These are phyloP conservation scores for Tenthredo scrophulariae DNA, from an alignment of 2,888 invertebrate genomes.

Conservation along the genomic window DNA sequence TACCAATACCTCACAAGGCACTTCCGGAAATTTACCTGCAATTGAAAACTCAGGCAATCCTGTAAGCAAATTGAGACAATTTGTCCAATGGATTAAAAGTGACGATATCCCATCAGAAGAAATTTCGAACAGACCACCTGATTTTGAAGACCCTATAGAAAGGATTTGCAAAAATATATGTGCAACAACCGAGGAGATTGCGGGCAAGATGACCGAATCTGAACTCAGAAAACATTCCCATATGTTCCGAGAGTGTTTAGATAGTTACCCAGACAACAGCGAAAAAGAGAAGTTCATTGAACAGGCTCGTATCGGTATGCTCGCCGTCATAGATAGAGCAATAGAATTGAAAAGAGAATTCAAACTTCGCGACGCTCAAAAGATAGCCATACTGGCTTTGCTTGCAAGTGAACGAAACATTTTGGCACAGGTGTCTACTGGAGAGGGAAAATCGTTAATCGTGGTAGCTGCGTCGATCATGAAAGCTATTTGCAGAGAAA, in stretches of 20 bases:
- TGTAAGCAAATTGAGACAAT: not conserved
- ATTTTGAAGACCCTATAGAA: not conserved
- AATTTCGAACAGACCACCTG: not conserved
- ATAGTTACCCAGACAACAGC: not conserved
- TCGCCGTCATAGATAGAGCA: constrained; percentile 58
- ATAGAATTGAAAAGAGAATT: constrained; percentile 59
- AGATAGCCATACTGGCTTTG: constrained; percentile 64
- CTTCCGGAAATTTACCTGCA: not conserved
- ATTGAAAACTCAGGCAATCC: not conserved
- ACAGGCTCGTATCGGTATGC: not conserved
- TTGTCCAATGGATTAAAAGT: not conserved
- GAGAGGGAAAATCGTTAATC: constrained; percentile 75
- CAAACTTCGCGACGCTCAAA: constrained; percentile 64
- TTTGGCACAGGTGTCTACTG: constrained; percentile 73
- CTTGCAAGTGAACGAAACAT: constrained; percentile 57
- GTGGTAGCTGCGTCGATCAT: constrained; percentile 69
- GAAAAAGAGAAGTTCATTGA: not conserved
- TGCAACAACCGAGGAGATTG: not conserved
- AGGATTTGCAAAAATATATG: not conserved
- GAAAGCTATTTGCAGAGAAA: constrained; percentile 65
- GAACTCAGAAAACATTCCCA: constrained; percentile 20
- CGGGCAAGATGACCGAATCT: constrained; percentile 49
- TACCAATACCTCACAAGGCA: not conserved
- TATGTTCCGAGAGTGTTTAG: not conserved
- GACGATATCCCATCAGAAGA: not conserved